These are phyloP conservation scores for Lepilemur septentrionalis DNA, from an alignment of 2,797 vertebrate species.

Conservation along the genomic window DNA sequence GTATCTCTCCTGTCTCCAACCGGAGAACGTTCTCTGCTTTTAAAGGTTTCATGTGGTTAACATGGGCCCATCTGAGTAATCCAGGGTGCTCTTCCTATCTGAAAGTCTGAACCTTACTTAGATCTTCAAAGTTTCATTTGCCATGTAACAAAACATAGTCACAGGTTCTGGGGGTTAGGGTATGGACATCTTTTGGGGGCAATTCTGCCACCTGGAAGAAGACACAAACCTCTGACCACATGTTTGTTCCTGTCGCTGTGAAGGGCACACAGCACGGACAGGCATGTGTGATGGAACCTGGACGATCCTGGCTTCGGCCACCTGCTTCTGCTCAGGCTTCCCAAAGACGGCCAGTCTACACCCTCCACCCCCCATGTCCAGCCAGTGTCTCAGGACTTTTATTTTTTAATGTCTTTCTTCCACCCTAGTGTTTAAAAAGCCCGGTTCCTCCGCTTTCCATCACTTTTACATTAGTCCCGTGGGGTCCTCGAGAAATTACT, in stretches of 20 bases:
- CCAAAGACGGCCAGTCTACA: rapidly evolving
- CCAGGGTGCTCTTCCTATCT: background rate
- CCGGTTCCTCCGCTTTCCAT: background rate
- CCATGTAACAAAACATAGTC: background rate
- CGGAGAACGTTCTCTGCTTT: background rate
- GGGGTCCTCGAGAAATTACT: background rate
- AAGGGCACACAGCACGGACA: background rate
- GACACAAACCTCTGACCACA: background rate
- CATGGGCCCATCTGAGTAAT: background rate
- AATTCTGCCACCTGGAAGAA: background rate
- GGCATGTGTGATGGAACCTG: background rate
- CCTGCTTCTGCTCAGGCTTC: background rate
- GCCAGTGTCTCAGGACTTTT: background rate
- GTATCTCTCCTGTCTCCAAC: background rate
- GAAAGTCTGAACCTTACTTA: background rate
- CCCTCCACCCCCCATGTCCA: background rate
- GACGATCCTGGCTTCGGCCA: too few species aligned
- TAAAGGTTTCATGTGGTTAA: background rate
- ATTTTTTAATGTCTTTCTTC: background rate
- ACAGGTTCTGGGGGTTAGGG: background rate
- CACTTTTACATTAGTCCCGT: background rate
- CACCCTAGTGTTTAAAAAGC: background rate
- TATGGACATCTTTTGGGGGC: background rate
- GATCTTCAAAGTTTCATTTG: background rate
- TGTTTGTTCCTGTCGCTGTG: background rate